phyloP scores from a whole-genome alignment of 2,113 vertebrate genomes.

The Pleuronectes platessa region DNA sequence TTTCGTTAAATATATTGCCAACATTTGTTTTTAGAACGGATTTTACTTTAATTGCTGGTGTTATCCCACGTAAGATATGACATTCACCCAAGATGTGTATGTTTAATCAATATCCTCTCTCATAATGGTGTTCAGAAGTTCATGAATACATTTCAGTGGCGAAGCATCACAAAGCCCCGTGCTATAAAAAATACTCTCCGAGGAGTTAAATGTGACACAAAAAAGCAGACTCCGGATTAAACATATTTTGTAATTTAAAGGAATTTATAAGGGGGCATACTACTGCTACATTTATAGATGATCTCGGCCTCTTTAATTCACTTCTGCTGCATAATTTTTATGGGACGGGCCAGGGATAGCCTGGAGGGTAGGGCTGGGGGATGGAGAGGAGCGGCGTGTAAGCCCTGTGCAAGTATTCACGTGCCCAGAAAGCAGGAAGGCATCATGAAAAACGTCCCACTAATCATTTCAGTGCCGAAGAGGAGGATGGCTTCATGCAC shows the following conservation, averaged over 20 bases:
- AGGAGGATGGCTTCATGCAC: constrained; percentile 40
- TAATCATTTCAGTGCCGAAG: constrained; percentile 78
- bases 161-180: not conserved
- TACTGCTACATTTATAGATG: constrained; percentile 64
- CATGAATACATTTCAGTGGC: not conserved
- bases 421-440: constrained; percentile 66
- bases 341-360: constrained; percentile 63
- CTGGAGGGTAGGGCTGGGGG: constrained; percentile 62
- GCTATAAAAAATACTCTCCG: constrained; percentile 20
- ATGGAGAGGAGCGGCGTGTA: constrained; percentile 51
- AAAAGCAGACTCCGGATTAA: constrained; percentile 52
- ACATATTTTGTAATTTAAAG: constrained; percentile 48
- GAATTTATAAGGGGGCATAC: constrained; percentile 63
- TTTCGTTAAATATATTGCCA: not conserved
- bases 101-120: not conserved
- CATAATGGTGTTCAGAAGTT: not conserved
- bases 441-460: constrained; percentile 71
- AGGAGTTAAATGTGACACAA: constrained; percentile 44
- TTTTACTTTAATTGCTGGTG: not conserved
- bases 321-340: constrained; percentile 71
- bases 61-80: not conserved
- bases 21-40: not conserved
- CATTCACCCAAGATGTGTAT: not conserved
- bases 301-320: constrained; percentile 73
- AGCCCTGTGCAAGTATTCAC: constrained; percentile 70